These are phyloP conservation scores for Ptiloglossa arizonensis DNA, from an alignment of 1,140 invertebrate genomes.

Conservation along the genomic window DNA sequence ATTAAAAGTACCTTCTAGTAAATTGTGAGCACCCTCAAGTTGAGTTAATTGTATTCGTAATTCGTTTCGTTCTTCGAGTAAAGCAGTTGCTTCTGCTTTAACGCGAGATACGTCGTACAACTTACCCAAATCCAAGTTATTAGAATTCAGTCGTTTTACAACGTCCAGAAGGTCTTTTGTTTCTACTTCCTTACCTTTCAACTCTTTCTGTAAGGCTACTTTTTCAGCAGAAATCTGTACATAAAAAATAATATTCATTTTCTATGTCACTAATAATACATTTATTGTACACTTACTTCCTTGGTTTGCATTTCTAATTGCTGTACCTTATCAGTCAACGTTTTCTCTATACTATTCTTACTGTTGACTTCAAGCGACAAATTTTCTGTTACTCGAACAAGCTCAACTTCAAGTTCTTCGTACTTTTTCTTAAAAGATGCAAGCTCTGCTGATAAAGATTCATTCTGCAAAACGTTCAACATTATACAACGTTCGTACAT, in stretches of 20 bases:
- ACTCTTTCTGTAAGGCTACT: conserved; percentile 66
- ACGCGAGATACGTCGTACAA: conserved; percentile 76
- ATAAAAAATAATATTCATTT: conserved; percentile 19
- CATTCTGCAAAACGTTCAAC: conserved; percentile 72
- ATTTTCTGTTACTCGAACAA: conserved; percentile 69
- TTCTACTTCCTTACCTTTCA: conserved; percentile 75
- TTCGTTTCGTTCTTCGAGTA: conserved; percentile 78
- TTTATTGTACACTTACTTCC: conserved; percentile 67
- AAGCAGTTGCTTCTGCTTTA: conserved; percentile 73
- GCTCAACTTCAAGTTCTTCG: conserved; percentile 71
- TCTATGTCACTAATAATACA: conserved; percentile 10
- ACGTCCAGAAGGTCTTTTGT: conserved; percentile 73
- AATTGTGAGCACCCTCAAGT: conserved; percentile 77
- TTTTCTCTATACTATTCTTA: conserved; percentile 73
- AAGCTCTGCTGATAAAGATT: conserved; percentile 72
- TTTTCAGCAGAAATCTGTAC: conserved; percentile 72
- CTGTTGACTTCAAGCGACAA: conserved; percentile 68
- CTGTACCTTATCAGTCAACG: conserved; percentile 73
- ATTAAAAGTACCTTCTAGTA: conserved; percentile 74
- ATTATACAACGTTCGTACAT: not conserved
- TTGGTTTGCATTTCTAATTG: conserved; percentile 75
- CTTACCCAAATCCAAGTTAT: conserved; percentile 77
- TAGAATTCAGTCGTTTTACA: conserved; percentile 72
- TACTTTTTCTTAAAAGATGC: conserved; percentile 65
- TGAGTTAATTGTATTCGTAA: conserved; percentile 77